These are phyloP conservation scores for Apostichopus japonicus DNA, from an alignment of 35 echinoderm and acorn worm genomes.

Conservation along the genomic window DNA sequence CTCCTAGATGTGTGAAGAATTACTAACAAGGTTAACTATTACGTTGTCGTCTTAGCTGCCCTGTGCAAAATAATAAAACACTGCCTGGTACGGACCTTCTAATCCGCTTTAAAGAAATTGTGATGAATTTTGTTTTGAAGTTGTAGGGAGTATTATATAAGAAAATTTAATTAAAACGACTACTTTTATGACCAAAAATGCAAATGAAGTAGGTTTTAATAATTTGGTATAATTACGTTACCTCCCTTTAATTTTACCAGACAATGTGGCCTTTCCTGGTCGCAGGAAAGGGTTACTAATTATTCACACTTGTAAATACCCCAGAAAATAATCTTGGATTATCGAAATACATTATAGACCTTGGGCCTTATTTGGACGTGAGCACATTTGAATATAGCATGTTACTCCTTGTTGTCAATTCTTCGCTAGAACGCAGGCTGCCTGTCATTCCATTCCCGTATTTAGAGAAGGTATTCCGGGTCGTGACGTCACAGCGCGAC, in stretches of 20 bases:
- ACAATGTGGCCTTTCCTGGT: background rate
- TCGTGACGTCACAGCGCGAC: slow-evolving; percentile 79
- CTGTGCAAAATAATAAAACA: background rate
- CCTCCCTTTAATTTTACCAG: background rate
- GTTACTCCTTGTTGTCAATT: slow-evolving; percentile 3
- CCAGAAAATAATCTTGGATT: slow-evolving; percentile 11
- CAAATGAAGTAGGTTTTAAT: too few species aligned
- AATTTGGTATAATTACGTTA: background rate
- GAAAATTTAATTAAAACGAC: background rate
- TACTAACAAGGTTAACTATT: background rate
- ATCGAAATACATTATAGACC: slow-evolving; percentile 38
- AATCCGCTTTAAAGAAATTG: too few species aligned
- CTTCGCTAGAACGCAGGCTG: slow-evolving; percentile 36
- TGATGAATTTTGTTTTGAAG: too few species aligned
- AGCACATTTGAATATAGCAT: slow-evolving; percentile 31
- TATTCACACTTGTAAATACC: slow-evolving; percentile 4
- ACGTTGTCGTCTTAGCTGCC: background rate
- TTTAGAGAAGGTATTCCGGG: slow-evolving; percentile 98
- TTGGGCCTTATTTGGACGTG: slow-evolving; percentile 59
- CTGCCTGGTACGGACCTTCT: background rate
- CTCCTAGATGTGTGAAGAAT: background rate
- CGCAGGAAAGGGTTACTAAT: background rate
- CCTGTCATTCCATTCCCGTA: slow-evolving; percentile 91
- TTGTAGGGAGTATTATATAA: too few species aligned
- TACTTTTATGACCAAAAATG: background rate